Percentiles rank a stretch among this genome's conserved stretches.
phyloP scores from a whole-genome alignment of 2,797 vertebrate genomes.

The Octomys mimax region DNA sequence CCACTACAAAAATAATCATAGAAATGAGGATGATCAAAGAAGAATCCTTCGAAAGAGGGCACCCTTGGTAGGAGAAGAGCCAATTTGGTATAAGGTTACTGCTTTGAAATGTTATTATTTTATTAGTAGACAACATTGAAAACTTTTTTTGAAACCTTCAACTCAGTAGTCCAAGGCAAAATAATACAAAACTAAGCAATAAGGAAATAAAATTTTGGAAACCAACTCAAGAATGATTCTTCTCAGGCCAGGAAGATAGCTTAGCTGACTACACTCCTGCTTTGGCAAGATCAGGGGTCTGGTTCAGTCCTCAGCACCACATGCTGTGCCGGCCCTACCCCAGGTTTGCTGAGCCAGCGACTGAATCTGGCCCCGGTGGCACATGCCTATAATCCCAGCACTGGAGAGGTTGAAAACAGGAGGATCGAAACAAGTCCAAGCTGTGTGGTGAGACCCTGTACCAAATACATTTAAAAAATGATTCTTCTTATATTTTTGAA shows the following conservation, averaged over 20 bases:
- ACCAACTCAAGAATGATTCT: background rate
- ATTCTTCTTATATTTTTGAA: background rate
- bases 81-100: background rate
- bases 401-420: no score
- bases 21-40: constrained; percentile 9
- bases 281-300: no score
- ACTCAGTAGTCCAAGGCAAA: background rate
- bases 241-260: background rate
- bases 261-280: no score
- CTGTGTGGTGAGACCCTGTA: no score
- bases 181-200: constrained; percentile 18
- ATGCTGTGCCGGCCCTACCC: no score
- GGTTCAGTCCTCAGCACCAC: no score
- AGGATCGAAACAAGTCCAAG: no score
- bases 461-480: background rate
- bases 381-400: no score
- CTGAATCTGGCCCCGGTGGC: no score
- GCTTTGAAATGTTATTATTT: constrained; percentile 33
- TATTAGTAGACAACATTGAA: constrained; percentile 47
- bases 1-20: constrained; percentile 22
- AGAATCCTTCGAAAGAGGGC: background rate
- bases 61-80: background rate
- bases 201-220: constrained; percentile 37
- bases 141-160: constrained; percentile 2
- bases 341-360: no score